Evolutionary conservation across 92 coral and sea anemone species (phyloP).

Genomic region (Diadumene lineata): DNA sequence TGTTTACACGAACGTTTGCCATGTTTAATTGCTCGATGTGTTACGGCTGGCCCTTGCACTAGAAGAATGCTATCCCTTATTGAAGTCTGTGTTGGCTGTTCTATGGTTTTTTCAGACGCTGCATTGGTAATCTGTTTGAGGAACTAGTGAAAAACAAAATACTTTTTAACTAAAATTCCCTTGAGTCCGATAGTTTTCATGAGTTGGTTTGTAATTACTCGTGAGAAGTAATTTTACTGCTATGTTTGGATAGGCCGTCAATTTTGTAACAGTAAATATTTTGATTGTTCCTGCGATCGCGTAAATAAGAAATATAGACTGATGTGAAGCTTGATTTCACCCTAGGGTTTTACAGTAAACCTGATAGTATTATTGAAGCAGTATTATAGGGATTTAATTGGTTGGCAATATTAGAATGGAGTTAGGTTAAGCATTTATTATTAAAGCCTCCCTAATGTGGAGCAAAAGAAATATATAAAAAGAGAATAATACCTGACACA

Average conservation of each 20-base stretch:
- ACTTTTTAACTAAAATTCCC: background rate
- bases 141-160: slow-evolving; percentile 23
- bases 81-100: slow-evolving; percentile 34
- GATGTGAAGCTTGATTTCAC: too few species aligned
- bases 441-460: background rate
- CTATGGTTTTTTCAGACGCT: slow-evolving; percentile 36
- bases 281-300: too few species aligned
- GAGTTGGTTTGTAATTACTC: background rate
- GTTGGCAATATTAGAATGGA: background rate
- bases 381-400: too few species aligned
- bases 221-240: background rate
- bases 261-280: too few species aligned
- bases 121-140: slow-evolving; percentile 36
- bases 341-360: too few species aligned
- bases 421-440: background rate
- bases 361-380: too few species aligned
- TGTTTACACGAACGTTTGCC: slow-evolving; percentile 14
- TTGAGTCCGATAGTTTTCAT: background rate
- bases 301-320: too few species aligned
- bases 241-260: too few species aligned
- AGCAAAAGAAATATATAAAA: background rate
- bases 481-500: slow-evolving; percentile 32
- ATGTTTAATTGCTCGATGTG: slow-evolving; percentile 30
- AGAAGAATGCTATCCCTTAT: slow-evolving; percentile 28
- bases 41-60: slow-evolving; percentile 21